Percentiles rank a stretch among this genome's conserved stretches.
Evolutionary conservation across 64 coral and sea anemone genomes (phyloP).

Genomic region (Astreopora myriophthalma): DNA sequence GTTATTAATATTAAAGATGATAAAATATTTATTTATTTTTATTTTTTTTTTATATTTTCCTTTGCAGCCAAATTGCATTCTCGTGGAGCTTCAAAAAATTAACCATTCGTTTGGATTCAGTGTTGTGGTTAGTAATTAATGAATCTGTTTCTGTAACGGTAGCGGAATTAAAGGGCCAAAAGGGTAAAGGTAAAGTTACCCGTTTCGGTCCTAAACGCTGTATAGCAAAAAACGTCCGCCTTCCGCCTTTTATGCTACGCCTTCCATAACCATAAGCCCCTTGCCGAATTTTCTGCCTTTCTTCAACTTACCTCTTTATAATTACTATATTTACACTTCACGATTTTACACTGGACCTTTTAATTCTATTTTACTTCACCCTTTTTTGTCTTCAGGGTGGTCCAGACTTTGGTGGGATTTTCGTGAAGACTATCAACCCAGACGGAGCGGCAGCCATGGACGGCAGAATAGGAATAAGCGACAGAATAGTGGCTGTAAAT

Average conservation of each 20-base stretch:
- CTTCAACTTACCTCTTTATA: too few relatives aligned
- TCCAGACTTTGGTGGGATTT: conserved; percentile 92
- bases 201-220: too few relatives aligned
- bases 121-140: conserved; percentile 86
- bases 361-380: not conserved
- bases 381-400: conserved; percentile 54
- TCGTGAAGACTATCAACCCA: conserved; percentile 92
- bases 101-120: conserved; percentile 95
- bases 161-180: too few relatives aligned
- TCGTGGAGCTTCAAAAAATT: conserved; percentile 90
- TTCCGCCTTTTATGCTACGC: too few relatives aligned
- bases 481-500: conserved; percentile 90
- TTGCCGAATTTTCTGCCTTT: too few relatives aligned
- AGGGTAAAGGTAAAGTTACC: too few relatives aligned
- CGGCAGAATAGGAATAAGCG: conserved; percentile 80
- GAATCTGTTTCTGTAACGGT: not conserved
- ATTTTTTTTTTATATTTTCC: not conserved
- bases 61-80: conserved; percentile 88
- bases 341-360: not conserved
- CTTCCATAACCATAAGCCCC: too few relatives aligned
- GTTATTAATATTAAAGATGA: too few relatives aligned
- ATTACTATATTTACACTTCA: too few relatives aligned
- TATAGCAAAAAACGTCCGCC: too few relatives aligned
- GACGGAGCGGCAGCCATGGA: conserved; percentile 94
- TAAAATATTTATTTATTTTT: too few relatives aligned